Evolutionary conservation across 1,140 invertebrate genomes (phyloP).

Genomic region (Drosophila bocki): DNA sequence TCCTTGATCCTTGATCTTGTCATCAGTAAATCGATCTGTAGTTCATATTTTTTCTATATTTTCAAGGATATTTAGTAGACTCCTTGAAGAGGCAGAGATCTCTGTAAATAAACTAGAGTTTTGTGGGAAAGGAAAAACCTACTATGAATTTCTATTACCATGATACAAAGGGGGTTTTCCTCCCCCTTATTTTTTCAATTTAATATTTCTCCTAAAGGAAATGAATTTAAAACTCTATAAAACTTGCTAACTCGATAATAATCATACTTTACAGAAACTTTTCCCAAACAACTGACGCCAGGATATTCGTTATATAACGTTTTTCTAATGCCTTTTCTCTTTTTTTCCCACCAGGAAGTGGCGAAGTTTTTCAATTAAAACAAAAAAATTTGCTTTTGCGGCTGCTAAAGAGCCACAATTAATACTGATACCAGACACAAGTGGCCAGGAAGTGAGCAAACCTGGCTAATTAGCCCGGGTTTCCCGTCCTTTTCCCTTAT

Average conservation of each 20-base stretch:
- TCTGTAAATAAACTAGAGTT: not conserved
- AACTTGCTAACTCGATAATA: constrained; percentile 36
- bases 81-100: not conserved
- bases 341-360: constrained; percentile 51
- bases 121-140: not conserved
- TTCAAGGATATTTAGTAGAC: not conserved
- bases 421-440: constrained; percentile 41
- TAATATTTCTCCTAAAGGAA: not conserved
- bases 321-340: constrained; percentile 63
- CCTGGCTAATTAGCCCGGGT: constrained; percentile 35
- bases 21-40: constrained; percentile 29
- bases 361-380: constrained; percentile 73
- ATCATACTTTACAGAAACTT: constrained; percentile 7
- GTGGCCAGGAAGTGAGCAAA: constrained; percentile 68
- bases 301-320: constrained; percentile 27
- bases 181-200: not conserved
- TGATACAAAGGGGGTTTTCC: not conserved
- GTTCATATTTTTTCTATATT: constrained; percentile 16
- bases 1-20: constrained; percentile 29
- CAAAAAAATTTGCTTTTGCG: constrained; percentile 44
- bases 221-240: not conserved
- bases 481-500: constrained; percentile 5
- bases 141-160: not conserved
- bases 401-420: constrained; percentile 77
- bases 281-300: constrained; percentile 31